Evolutionary conservation across 2,888 invertebrate species (phyloP).

Genomic region (Zygothrica quintamaculata): DNA sequence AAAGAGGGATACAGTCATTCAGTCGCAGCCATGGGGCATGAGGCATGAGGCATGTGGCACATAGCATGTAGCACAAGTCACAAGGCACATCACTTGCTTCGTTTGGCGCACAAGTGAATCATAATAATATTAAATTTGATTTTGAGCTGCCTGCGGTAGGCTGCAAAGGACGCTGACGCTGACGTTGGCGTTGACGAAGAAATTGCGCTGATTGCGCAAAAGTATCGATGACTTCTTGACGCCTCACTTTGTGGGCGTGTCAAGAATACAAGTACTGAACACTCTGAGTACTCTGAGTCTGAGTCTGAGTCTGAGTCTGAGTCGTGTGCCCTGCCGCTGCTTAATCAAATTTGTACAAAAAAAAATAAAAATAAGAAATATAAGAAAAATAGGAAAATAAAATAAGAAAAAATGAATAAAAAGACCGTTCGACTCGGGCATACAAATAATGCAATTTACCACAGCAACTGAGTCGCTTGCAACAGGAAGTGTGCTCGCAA

Average conservation of each 20-base stretch:
- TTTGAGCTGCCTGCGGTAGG: slow-evolving; percentile 68
- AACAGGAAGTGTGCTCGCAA: slow-evolving; percentile 34
- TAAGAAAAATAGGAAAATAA: slow-evolving; percentile 36
- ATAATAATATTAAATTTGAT: slow-evolving; percentile 81
- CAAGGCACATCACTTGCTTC: slow-evolving; percentile 74
- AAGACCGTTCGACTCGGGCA: slow-evolving; percentile 46
- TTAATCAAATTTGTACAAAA: slow-evolving; percentile 50
- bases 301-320: too few species aligned
- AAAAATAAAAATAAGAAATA: slow-evolving; percentile 26
- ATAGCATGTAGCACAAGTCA: slow-evolving; percentile 29
- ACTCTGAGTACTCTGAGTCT: slow-evolving; percentile 45
- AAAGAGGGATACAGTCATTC: neutral
- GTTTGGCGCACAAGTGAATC: slow-evolving; percentile 78
- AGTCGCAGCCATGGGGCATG: slow-evolving; percentile 13
- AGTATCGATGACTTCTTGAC: slow-evolving; percentile 79
- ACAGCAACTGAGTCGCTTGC: slow-evolving; percentile 16
- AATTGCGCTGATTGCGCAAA: slow-evolving; percentile 80
- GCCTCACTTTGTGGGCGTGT: slow-evolving; percentile 46
- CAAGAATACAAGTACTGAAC: slow-evolving; percentile 17
- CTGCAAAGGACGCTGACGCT: slow-evolving; percentile 37
- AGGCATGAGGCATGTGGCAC: slow-evolving; percentile 14
- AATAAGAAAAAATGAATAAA: too few species aligned
- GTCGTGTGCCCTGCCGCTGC: slow-evolving; percentile 27
- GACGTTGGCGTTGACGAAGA: slow-evolving; percentile 52
- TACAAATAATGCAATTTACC: slow-evolving; percentile 75